These are phyloP conservation scores for Squalus acanthias DNA, from an alignment of 2,797 vertebrate species.

Conservation along the genomic window DNA sequence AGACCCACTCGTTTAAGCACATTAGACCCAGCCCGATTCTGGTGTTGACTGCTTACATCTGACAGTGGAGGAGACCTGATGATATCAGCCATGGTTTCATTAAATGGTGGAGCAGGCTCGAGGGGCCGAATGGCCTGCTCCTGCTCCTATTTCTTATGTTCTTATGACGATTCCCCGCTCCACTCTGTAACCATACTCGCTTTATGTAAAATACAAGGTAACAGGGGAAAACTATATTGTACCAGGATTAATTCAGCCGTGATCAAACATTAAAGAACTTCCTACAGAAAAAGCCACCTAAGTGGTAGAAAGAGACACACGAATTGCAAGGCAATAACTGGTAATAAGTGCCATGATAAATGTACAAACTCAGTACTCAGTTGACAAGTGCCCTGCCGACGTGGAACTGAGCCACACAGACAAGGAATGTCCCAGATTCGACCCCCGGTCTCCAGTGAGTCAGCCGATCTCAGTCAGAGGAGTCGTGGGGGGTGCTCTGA, in stretches of 20 bases:
- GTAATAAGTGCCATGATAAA: neutral
- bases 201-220: neutral
- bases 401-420: neutral
- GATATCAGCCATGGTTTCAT: neutral
- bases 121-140: no score
- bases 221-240: neutral
- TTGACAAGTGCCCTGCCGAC: neutral
- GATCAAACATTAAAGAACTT: neutral
- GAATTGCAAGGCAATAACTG: neutral
- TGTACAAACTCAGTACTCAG: neutral
- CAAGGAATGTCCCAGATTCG: no score
- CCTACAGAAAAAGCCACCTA: neutral
- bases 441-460: neutral
- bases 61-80: neutral
- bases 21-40: neutral
- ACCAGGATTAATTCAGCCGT: neutral
- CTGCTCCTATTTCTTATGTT: no score
- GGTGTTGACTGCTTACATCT: neutral
- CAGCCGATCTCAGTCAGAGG: neutral
- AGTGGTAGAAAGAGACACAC: neutral
- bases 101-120: no score
- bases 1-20: neutral
- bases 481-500: neutral
- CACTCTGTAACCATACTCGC: neutral
- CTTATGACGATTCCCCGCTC: no score